A percentile compares a stretch with the other conserved stretches of the same genome.
These are phyloP conservation scores for Darevskia mixta DNA, from an alignment of 2,797 vertebrate species.

Conservation along the genomic window DNA sequence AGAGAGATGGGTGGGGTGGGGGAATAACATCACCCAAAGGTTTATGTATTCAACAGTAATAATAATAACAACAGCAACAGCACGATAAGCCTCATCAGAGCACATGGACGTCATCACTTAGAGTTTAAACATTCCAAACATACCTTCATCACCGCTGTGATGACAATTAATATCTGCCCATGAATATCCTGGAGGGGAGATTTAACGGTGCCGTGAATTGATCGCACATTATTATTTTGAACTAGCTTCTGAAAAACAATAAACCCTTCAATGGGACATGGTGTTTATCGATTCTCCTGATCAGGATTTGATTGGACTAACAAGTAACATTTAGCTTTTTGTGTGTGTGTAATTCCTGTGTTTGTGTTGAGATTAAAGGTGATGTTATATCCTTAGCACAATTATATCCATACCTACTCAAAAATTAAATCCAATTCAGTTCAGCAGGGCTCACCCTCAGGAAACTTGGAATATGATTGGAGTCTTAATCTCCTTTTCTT, in stretches of 20 bases:
- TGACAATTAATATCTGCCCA: conserved; percentile 25
- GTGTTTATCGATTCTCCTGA: not conserved
- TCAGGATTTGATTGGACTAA: conserved; percentile 40
- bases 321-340: not conserved
- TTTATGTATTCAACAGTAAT: conserved; percentile 31
- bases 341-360: not conserved
- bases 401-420: not conserved
- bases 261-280: not conserved
- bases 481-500: not conserved
- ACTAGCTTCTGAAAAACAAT: not conserved
- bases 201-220: conserved; percentile 28
- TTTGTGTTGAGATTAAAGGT: conserved; percentile 11
- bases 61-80: conserved; percentile 25
- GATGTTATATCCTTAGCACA: conserved; percentile 29
- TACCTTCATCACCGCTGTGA: conserved; percentile 8
- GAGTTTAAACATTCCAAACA: conserved; percentile 35
- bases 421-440: not conserved
- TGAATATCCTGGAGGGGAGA: not conserved
- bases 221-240: conserved; percentile 15
- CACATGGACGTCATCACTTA: conserved; percentile 26
- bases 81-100: conserved; percentile 20
- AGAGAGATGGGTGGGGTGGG: not conserved
- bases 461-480: not conserved
- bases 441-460: not conserved
- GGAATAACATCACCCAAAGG: conserved; percentile 46